phyloP scores from a whole-genome alignment of 2,113 vertebrate species.

The Hippocampus zosterae region DNA sequence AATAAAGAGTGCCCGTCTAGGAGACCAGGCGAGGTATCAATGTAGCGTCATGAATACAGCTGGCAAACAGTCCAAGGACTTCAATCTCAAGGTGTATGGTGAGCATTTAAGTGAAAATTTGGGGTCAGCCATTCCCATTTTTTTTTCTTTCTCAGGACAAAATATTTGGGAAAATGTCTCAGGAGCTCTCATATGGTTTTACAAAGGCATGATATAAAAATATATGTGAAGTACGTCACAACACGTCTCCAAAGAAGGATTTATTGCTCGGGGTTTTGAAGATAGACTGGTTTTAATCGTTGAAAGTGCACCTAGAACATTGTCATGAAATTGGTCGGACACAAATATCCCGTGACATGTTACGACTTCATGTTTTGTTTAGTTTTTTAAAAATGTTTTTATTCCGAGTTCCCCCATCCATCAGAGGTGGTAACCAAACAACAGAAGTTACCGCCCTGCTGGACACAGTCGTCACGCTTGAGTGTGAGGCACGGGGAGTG shows the following conservation, averaged over 20 bases:
- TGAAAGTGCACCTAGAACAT: too few relatives aligned
- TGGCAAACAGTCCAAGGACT: conserved; percentile 84
- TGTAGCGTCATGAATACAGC: conserved; percentile 83
- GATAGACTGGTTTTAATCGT: background rate
- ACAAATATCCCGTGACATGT: background rate
- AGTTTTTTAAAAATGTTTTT: conserved; percentile 1
- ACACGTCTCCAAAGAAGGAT: background rate
- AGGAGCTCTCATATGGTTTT: background rate
- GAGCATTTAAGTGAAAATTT: conserved; percentile 31
- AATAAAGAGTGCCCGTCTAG: conserved; percentile 79
- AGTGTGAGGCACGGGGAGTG: conserved; percentile 86
- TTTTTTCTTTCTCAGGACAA: background rate
- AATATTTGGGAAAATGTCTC: background rate
- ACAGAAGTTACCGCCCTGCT: conserved; percentile 76
- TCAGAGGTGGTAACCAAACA: conserved; percentile 87
- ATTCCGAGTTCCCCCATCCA: conserved; percentile 83
- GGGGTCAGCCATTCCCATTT: background rate
- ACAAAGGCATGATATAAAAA: background rate
- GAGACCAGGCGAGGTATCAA: conserved; percentile 89
- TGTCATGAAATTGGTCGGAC: background rate
- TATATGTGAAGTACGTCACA: too few relatives aligned
- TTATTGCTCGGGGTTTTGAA: background rate
- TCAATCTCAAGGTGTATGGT: conserved; percentile 83
- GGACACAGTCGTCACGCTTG: conserved; percentile 77
- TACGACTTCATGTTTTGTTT: background rate